Evolutionary conservation across 2,113 vertebrate species (phyloP).

Genomic region (Gymnarchus niloticus): DNA sequence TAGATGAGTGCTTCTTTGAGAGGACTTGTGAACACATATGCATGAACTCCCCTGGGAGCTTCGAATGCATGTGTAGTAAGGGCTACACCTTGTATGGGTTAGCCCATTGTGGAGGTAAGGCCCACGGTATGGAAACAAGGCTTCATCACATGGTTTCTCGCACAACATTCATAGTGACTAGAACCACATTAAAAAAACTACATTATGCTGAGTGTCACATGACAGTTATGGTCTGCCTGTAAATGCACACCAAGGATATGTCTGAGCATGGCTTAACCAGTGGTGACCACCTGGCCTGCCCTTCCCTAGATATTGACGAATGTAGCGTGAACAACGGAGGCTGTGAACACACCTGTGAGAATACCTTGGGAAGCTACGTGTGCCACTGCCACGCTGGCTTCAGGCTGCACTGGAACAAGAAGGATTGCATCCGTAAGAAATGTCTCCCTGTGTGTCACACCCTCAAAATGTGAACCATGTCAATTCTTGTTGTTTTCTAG

Average conservation of each 20-base stretch:
- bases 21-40: slow-evolving; percentile 92
- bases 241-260: background rate
- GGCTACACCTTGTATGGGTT: slow-evolving; percentile 89
- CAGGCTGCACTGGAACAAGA: slow-evolving; percentile 96
- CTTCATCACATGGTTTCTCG: background rate
- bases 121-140: background rate
- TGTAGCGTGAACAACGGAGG: slow-evolving; percentile 92
- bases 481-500: background rate
- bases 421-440: slow-evolving; percentile 92
- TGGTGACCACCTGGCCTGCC: slow-evolving; percentile 20
- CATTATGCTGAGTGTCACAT: background rate
- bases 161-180: background rate
- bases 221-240: background rate
- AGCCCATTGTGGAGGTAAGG: slow-evolving; percentile 91
- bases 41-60: slow-evolving; percentile 85
- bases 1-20: slow-evolving; percentile 95
- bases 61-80: slow-evolving; percentile 82
- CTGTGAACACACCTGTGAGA: slow-evolving; percentile 85
- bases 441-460: background rate
- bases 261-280: too few relatives aligned
- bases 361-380: slow-evolving; percentile 75
- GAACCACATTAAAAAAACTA: background rate
- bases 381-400: slow-evolving; percentile 80
- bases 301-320: slow-evolving; percentile 80
- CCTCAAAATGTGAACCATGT: too few relatives aligned